Evolutionary conservation across 2,888 invertebrate genomes (phyloP).

Genomic region (Caradrina clavipalpis): DNA sequence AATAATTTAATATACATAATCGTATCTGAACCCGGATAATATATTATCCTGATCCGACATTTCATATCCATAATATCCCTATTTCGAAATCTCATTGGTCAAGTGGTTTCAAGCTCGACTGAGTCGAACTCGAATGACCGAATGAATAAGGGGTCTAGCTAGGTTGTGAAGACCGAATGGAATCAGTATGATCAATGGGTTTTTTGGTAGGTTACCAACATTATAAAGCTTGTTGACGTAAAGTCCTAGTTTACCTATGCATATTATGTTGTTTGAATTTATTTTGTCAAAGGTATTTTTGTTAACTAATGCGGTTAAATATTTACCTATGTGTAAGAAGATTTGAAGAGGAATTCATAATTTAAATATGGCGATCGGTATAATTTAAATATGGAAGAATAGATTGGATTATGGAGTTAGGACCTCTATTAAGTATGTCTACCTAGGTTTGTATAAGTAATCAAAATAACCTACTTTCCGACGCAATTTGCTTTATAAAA

Average conservation of each 20-base stretch:
- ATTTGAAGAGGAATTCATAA: conserved; percentile 16
- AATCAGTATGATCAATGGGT: not conserved
- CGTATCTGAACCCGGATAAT: too few species aligned
- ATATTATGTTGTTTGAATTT: not conserved
- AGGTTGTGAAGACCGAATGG: too few species aligned
- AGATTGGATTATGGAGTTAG: too few species aligned
- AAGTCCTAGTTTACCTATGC: not conserved
- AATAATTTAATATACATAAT: too few species aligned
- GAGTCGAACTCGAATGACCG: too few species aligned
- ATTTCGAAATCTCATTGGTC: not conserved
- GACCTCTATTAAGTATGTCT: too few species aligned
- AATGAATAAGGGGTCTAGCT: too few species aligned
- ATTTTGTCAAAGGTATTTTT: not conserved
- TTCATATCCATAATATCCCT: too few species aligned
- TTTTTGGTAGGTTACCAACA: not conserved
- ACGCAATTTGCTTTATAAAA: not conserved
- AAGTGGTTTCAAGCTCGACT: not conserved
- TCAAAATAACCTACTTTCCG: conserved; percentile 12
- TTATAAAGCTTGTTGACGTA: not conserved
- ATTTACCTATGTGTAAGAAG: not conserved
- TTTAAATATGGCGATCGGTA: not conserved
- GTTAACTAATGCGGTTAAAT: conserved; percentile 19
- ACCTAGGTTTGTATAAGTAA: not conserved
- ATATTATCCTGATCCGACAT: too few species aligned
- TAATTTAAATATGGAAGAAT: too few species aligned